phyloP scores from a whole-genome alignment of 2,113 vertebrate genomes.

The Petromus typicus region DNA sequence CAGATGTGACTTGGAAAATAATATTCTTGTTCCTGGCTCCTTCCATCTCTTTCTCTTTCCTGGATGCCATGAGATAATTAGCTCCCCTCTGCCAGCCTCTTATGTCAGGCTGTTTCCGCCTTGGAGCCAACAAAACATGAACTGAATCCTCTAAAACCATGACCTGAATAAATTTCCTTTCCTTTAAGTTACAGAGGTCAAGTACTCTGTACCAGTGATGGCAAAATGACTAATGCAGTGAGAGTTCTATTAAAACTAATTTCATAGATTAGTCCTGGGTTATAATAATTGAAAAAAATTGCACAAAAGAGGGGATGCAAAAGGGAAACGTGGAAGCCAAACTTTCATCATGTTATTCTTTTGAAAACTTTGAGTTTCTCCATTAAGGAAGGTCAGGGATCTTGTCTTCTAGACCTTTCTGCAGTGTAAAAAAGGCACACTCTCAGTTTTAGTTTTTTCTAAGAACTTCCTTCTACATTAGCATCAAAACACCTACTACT shows the following conservation, averaged over 20 bases:
- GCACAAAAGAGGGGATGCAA: neutral
- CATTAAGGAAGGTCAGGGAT: too few species aligned
- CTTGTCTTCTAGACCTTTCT: neutral
- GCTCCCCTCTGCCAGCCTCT: neutral
- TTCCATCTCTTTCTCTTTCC: neutral
- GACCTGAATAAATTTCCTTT: neutral
- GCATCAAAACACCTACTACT: neutral
- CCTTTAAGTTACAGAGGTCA: neutral
- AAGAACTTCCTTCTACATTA: neutral
- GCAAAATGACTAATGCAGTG: neutral
- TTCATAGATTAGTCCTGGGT: neutral
- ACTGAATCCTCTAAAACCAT: neutral
- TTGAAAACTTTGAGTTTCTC: neutral
- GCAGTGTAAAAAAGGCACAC: neutral
- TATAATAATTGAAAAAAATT: neutral
- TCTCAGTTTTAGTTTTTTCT: neutral
- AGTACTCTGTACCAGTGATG: neutral
- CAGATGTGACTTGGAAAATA: neutral
- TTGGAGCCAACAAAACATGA: neutral
- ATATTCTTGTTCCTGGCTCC: neutral
- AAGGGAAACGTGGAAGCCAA: neutral
- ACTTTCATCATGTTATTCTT: neutral
- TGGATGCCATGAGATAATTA: neutral
- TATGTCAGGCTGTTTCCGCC: neutral
- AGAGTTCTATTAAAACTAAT: neutral